A percentile compares a stretch with the other conserved stretches of the same genome.
phyloP scores from a whole-genome alignment of 1,140 invertebrate genomes.

The Cyrtorhinus lividipennis region DNA sequence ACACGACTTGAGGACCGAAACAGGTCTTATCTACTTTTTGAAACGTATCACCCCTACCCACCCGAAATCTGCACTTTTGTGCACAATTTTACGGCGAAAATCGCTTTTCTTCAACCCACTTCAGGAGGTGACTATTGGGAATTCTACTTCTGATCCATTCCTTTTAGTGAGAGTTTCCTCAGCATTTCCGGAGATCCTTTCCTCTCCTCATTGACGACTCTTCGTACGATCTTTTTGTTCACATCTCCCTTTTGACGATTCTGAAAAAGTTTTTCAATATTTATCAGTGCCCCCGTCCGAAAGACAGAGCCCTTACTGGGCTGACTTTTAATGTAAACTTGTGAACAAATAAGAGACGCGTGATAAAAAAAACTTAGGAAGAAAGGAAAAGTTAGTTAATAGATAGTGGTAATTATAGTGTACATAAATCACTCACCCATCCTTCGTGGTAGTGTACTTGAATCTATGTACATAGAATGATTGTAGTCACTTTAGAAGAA shows the following conservation, averaged over 20 bases:
- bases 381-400: constrained; percentile 3
- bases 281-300: background rate
- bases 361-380: constrained; percentile 3
- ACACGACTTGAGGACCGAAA: too few relatives aligned
- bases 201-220: background rate
- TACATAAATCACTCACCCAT: background rate
- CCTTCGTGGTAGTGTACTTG: background rate
- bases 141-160: background rate
- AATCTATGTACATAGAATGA: background rate
- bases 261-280: too few relatives aligned
- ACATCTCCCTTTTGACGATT: background rate
- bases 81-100: background rate
- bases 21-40: too few relatives aligned
- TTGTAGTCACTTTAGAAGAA: background rate
- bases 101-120: background rate
- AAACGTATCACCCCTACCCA: too few relatives aligned
- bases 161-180: background rate
- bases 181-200: background rate
- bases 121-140: background rate
- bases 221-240: background rate
- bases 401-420: background rate
- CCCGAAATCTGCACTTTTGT: background rate
- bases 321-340: background rate
- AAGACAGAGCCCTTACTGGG: background rate
- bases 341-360: background rate